Evolutionary conservation across 1,140 invertebrate species (phyloP).

Genomic region (Drosophila pseudoobscura): DNA sequence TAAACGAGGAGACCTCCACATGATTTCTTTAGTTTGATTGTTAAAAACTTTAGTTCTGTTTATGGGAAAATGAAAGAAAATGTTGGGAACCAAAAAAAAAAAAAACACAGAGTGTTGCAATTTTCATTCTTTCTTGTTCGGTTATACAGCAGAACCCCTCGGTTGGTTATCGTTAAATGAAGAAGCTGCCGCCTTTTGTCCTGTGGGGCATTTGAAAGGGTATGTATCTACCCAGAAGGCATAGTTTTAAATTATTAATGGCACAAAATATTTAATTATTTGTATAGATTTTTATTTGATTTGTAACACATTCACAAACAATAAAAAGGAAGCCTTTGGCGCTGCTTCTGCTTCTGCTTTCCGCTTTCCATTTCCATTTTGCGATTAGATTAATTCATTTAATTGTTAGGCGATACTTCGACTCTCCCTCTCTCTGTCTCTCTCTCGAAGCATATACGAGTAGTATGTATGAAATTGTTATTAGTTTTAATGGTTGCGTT

Average conservation of each 20-base stretch:
- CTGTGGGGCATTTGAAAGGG: no score
- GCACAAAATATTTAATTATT: slow-evolving; percentile 17
- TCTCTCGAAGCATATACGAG: slow-evolving; percentile 19
- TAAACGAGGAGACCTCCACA: neutral
- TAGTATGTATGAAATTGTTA: slow-evolving; percentile 36
- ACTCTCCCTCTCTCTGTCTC: neutral
- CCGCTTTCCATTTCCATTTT: slow-evolving; percentile 19
- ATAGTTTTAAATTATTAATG: slow-evolving; percentile 10
- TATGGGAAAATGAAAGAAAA: no score
- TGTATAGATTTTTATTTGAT: slow-evolving; percentile 61
- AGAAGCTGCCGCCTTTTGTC: no score
- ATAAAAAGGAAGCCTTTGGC: slow-evolving; percentile 75
- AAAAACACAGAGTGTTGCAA: no score
- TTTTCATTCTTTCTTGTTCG: no score
- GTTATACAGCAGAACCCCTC: no score
- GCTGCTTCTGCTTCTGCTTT: slow-evolving; percentile 51
- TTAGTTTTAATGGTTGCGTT: slow-evolving; percentile 12
- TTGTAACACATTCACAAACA: slow-evolving; percentile 75
- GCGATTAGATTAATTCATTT: slow-evolving; percentile 44
- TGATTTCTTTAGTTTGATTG: neutral
- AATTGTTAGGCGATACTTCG: slow-evolving; percentile 34
- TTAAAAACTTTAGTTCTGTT: no score
- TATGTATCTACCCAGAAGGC: no score
- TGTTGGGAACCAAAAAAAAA: no score
- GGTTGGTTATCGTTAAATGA: no score